These are phyloP conservation scores for Probosciger aterrimus DNA, from an alignment of 2,113 vertebrate species.

Conservation along the genomic window DNA sequence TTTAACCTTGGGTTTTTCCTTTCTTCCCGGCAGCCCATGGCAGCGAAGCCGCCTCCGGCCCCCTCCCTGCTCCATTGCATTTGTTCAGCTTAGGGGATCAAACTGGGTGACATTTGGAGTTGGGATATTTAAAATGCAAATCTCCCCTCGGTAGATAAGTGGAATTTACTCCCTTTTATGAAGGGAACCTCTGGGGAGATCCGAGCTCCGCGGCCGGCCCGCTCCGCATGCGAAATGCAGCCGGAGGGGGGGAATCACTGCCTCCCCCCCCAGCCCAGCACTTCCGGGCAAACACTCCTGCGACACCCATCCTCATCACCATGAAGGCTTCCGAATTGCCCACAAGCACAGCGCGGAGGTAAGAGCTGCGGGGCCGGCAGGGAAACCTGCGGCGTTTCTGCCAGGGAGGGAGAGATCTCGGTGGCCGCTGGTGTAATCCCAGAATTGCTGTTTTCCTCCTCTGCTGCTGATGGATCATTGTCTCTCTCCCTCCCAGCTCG, in stretches of 20 bases:
- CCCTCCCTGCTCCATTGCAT: neutral
- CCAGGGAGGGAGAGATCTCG: neutral
- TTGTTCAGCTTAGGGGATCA: conserved; percentile 54
- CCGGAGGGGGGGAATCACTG: neutral
- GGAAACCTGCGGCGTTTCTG: neutral
- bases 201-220: neutral
- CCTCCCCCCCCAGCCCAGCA: neutral
- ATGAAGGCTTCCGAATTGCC: neutral
- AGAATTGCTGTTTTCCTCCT: conserved; percentile 20
- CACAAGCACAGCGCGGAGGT: neutral
- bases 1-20: neutral
- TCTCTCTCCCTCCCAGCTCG: conserved; percentile 14
- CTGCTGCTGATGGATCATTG: conserved; percentile 43
- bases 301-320: neutral
- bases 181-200: conserved; percentile 44
- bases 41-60: neutral
- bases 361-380: neutral
- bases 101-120: conserved; percentile 57
- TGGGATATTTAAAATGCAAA: conserved; percentile 65
- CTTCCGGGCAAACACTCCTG: neutral
- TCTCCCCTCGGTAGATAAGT: neutral
- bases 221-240: neutral
- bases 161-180: conserved; percentile 58
- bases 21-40: neutral
- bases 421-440: neutral